phyloP scores from a whole-genome alignment of 2,113 vertebrate genomes.

The Hassar affinis region DNA sequence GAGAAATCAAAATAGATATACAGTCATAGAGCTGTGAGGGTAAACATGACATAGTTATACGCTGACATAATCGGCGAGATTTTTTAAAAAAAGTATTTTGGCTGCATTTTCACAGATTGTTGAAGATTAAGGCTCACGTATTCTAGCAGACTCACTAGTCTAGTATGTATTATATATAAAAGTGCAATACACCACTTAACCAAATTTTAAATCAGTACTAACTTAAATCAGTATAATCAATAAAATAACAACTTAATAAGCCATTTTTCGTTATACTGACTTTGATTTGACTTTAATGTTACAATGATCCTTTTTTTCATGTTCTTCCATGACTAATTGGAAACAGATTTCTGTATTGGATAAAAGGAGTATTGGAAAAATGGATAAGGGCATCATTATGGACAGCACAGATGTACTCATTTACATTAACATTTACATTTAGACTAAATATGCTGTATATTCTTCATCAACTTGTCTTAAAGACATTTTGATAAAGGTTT shows the following conservation, averaged over 20 bases:
- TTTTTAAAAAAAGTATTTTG: not conserved
- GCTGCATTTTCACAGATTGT: not conserved
- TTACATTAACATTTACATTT: not conserved
- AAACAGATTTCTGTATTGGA: slow-evolving; percentile 3
- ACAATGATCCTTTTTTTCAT: not conserved
- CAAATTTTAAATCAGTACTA: not conserved
- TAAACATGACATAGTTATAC: not conserved
- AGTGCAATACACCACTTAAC: not conserved
- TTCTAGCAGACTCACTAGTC: not conserved
- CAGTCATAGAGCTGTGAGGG: not conserved
- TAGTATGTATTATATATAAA: not conserved
- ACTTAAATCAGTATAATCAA: not conserved
- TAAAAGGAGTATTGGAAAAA: not conserved
- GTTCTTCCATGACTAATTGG: not conserved
- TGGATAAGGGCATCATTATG: not conserved
- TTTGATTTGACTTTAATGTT: not conserved
- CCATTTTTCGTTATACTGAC: not conserved
- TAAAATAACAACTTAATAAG: not conserved
- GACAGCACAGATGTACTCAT: not conserved
- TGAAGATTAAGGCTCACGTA: not conserved
- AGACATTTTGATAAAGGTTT: not conserved
- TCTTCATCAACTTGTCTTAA: not conserved
- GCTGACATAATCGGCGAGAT: not conserved
- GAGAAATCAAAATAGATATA: not conserved
- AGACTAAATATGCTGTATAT: not conserved